These are phyloP conservation scores for Cacajao melanocephalus DNA, from an alignment of 2,797 vertebrate species.

Conservation along the genomic window DNA sequence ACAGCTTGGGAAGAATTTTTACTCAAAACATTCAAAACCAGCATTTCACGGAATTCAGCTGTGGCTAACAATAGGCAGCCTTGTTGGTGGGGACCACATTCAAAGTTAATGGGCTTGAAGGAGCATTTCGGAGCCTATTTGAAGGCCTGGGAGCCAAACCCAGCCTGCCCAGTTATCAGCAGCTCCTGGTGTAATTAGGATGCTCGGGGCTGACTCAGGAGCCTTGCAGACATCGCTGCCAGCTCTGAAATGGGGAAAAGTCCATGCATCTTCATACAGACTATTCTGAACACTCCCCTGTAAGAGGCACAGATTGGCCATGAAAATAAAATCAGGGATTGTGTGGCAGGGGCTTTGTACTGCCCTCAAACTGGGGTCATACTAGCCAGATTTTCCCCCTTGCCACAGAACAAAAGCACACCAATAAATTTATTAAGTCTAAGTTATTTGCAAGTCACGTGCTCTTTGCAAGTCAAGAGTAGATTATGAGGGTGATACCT, in stretches of 20 bases:
- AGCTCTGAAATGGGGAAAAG: accelerated
- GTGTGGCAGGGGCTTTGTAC: accelerated
- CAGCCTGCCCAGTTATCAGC: background rate
- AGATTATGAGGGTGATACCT: accelerated
- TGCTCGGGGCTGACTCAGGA: accelerated
- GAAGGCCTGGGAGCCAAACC: background rate
- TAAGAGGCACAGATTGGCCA: accelerated
- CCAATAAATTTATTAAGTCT: background rate
- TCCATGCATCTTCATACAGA: accelerated
- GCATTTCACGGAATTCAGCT: constrained; percentile 46
- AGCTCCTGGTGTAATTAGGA: accelerated
- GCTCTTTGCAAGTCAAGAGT: background rate
- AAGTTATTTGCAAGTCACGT: background rate
- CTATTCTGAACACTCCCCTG: accelerated
- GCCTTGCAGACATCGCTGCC: background rate
- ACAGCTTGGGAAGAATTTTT: constrained; percentile 46
- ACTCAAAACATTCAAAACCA: constrained; percentile 5
- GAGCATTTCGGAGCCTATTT: background rate
- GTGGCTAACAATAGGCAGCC: background rate
- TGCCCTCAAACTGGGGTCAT: background rate
- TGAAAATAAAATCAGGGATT: accelerated
- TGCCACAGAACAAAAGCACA: background rate
- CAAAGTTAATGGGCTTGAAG: constrained; percentile 63
- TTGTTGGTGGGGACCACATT: constrained; percentile 33
- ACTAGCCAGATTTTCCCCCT: background rate